Evolutionary conservation across 2,113 vertebrate genomes (phyloP).

Genomic region (Corynorhinus townsendii): DNA sequence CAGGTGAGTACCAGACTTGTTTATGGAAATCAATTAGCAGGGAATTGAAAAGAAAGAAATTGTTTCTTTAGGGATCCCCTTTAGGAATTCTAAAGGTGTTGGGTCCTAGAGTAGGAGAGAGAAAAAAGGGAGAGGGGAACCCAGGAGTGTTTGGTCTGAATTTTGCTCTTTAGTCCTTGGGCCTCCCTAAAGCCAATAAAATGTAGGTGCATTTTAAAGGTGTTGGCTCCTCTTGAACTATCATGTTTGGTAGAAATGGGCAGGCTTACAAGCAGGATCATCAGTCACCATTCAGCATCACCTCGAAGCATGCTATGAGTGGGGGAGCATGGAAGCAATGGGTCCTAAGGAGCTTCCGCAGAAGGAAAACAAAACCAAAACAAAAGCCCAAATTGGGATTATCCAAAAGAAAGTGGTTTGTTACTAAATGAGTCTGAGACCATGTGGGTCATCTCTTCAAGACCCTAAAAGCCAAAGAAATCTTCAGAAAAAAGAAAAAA

Average conservation of each 20-base stretch:
- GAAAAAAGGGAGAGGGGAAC: too few species aligned
- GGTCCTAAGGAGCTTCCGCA: background rate
- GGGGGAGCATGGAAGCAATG: background rate
- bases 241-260: background rate
- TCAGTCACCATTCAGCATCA: background rate
- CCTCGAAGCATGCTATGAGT: background rate
- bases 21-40: background rate
- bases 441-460: background rate
- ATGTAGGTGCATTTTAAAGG: background rate
- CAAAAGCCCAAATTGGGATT: background rate
- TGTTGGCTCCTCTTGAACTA: background rate
- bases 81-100: background rate
- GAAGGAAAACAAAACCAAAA: background rate
- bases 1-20: background rate
- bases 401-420: background rate
- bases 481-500: background rate
- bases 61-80: background rate
- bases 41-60: background rate
- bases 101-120: background rate
- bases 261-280: background rate
- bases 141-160: too few species aligned
- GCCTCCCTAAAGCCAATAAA: too few species aligned
- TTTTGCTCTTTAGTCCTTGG: too few species aligned
- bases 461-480: background rate
- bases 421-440: background rate